phyloP scores from a whole-genome alignment of 2,888 invertebrate genomes.

The Drosophila falleni region DNA sequence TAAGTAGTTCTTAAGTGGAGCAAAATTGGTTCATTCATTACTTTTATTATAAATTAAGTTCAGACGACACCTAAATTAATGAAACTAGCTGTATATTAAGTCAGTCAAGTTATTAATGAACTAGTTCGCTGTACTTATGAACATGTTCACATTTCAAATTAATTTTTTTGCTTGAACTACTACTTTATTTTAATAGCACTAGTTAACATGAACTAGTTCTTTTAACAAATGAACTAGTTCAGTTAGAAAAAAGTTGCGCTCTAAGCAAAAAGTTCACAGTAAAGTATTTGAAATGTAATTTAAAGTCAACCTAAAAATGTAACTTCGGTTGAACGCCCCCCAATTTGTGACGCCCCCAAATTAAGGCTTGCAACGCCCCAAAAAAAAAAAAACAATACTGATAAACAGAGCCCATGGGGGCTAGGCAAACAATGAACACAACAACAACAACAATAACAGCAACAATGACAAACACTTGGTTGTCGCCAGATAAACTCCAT shows the following conservation, averaged over 20 bases:
- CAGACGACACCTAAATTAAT: too few relatives aligned
- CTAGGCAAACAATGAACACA: constrained; percentile 39
- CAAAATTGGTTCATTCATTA: background rate
- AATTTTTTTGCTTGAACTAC: background rate
- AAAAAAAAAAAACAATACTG: constrained; percentile 19
- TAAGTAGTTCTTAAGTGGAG: background rate
- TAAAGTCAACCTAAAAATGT: constrained; percentile 2
- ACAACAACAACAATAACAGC: constrained; percentile 17
- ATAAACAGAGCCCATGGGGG: constrained; percentile 38
- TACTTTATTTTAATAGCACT: background rate
- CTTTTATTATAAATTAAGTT: background rate
- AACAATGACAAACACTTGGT: constrained; percentile 45
- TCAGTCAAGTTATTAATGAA: background rate
- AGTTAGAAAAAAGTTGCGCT: background rate
- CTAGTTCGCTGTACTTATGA: background rate
- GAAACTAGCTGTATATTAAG: background rate
- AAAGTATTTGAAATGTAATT: background rate
- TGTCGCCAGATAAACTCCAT: constrained; percentile 51
- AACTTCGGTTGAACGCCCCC: constrained; percentile 42
- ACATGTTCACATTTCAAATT: background rate
- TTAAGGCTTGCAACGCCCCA: constrained; percentile 38
- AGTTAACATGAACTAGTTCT: constrained; percentile 9
- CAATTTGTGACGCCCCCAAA: constrained; percentile 37
- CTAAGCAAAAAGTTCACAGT: background rate
- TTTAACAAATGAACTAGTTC: constrained; percentile 6